Base-by-base conservation (phyloP, 2,888 invertebrate species). In the Brachycybe producta region DNA sequence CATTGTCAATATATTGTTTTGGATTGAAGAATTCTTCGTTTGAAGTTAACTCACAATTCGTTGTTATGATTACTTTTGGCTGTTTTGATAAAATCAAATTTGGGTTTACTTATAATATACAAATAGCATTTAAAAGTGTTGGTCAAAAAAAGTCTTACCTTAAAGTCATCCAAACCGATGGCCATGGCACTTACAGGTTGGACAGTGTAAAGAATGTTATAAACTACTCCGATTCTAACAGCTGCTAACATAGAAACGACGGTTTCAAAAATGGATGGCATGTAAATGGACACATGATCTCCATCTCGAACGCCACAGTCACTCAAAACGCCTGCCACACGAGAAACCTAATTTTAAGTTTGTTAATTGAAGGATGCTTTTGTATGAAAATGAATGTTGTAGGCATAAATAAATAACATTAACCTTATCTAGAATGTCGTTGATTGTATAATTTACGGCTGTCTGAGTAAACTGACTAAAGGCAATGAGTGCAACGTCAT, bases 111-210 rank as follows among this genome's bases (percentile, higher is more conserved):
- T 17, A 5, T 36, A 19, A 36, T 36, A n/a, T n/a, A 17, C 19
- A 5, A 8, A 36, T 7, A 19, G 17, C 26, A 41, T 38, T 13
- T 13, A n/a, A 17, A 11, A 38, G 38, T 8, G 38, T 8, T 23
- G 7, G 21, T 21, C 13, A n/a, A 11, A 32, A 11, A 11, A 32
- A n/a, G 11, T 83, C 82, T 5, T 38, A 69, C 67, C 61, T 64
- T 52, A n/a, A 65, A 61, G 63, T 94, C 92, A 60, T 84, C 80
- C 48, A 94, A 88, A 55, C 92, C 76, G 5, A 62, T 60, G 5
- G 66, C 60, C 2, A 69, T 58, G 52, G 70, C 68, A 11, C 42
- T 2, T 13, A 35, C 46, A 5, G 34, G 15, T 17, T 39, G 36
- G 17, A 15, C 30, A 5, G 35, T 36, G 17, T 19, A 11, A 5